Evolutionary conservation across 2,797 vertebrate genomes (phyloP), one percentile per base, ranked within the genome.

Genomic region (Malurus leucopterus): DNA sequence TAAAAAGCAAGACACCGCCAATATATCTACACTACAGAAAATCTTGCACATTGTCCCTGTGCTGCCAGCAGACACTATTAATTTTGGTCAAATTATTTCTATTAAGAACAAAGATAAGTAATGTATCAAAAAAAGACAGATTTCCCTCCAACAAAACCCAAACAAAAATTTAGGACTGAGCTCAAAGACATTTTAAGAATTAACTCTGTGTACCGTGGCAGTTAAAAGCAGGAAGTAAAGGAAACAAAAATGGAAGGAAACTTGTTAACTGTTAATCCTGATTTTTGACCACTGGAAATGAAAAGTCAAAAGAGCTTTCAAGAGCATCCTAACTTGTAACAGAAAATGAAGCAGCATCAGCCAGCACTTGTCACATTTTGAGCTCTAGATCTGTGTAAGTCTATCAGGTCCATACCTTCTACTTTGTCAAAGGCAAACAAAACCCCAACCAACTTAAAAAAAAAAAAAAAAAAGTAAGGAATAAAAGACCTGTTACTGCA

Each of bases 181-280:
- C 72, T 84, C 32, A 32, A 88, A 86, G 46, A 54, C 53, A 74
- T 55, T 71, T 69, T 46, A 73, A 64, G 34, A 76, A 82, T 13
- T 26, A 70, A 55, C 3, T 82, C 23, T 22, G 11, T 19, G 47
- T 2, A 1, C 6, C 36, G 11, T 18, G 0, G 1, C 27, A 69
- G 44, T 63, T 54, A 68, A 46, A 88, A 75, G 11, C 32, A 40
- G 49, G 40, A 75, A 10, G 5, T 0, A 44, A 15, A 53, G 20
- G 32, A 68, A 64, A 16, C 29, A 44, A 62, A 51, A 51, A n/a
- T 20, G 16, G 10, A 80, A 74, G 11, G 21, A 38, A 76, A 73
- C 7, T 64, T 86, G 2, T 69, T 50, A 64, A 81, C 22, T 40
- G 6, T 51, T 78, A 79, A 47, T 29, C 12, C 26, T 21, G 10